Percentiles rank a stretch among this genome's conserved stretches.
These are phyloP conservation scores for Ylistrum balloti DNA, from an alignment of 1,140 invertebrate genomes.

Conservation along the genomic window DNA sequence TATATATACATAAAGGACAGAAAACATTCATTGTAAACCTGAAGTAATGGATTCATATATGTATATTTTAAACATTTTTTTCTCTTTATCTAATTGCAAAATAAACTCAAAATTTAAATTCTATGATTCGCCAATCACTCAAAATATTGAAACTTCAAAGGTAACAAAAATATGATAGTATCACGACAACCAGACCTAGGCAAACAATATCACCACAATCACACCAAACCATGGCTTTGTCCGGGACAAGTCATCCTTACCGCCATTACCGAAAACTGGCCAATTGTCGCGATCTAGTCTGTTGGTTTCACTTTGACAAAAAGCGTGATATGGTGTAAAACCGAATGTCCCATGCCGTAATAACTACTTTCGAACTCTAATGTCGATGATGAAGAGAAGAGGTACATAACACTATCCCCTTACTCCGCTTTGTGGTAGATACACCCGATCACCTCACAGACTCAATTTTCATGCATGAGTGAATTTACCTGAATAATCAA, in stretches of 20 bases:
- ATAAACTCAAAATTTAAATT: not conserved
- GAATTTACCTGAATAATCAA: not conserved
- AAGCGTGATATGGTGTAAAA: not conserved
- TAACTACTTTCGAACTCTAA: not conserved
- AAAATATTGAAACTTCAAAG: not conserved
- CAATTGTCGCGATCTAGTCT: conserved; percentile 15
- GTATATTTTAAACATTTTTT: not conserved
- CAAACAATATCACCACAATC: not conserved
- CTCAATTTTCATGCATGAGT: not conserved
- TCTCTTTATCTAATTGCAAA: not conserved
- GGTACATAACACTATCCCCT: not conserved
- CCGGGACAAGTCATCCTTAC: not conserved
- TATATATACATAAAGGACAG: no score
- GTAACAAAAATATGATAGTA: not conserved
- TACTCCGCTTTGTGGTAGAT: not conserved
- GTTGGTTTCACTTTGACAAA: conserved; percentile 38
- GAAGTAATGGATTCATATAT: not conserved
- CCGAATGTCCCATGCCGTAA: not conserved
- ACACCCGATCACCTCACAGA: conserved; percentile 7
- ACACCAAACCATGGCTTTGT: not conserved
- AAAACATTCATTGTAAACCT: not conserved
- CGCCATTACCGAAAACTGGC: not conserved
- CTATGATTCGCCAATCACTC: not conserved
- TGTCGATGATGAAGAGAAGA: not conserved
- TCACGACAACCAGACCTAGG: not conserved